Conservation (phyloP, 2,113 vertebrate genomes). For the Laticauda laticaudata region DNA sequence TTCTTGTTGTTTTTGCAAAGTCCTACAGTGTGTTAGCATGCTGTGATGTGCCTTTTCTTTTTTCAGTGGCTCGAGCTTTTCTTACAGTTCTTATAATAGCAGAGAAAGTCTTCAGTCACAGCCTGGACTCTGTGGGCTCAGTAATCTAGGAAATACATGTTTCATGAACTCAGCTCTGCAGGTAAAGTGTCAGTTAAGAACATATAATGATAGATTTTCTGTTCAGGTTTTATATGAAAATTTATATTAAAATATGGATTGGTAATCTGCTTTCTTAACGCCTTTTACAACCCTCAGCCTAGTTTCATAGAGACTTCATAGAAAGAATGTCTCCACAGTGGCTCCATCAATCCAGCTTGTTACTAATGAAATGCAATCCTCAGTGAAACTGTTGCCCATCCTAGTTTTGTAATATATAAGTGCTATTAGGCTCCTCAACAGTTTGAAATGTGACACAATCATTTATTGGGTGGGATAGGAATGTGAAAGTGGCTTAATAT, state of each 20-base stretch:
- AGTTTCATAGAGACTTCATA: not conserved
- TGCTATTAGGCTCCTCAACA: not conserved
- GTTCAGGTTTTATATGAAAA: not conserved
- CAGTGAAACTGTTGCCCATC: not conserved
- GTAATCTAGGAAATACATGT: slow-evolving; percentile 96
- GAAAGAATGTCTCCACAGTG: not conserved
- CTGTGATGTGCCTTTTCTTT: slow-evolving; percentile 36
- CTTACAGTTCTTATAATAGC: slow-evolving; percentile 87
- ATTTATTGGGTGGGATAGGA: not conserved
- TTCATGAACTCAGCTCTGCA: slow-evolving; percentile 99
- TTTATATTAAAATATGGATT: not conserved
- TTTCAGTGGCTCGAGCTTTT: slow-evolving; percentile 84
- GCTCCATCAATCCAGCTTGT: not conserved
- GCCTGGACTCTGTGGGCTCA: slow-evolving; percentile 92
- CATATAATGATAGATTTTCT: not conserved
- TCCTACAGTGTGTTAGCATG: slow-evolving; percentile 9
- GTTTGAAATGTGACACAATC: not conserved
- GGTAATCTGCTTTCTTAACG: not conserved
- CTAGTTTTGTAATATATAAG: not conserved
- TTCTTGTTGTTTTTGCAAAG: not conserved
- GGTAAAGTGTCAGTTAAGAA: slow-evolving; percentile 67
- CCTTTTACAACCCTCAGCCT: not conserved
- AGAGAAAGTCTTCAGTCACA: slow-evolving; percentile 83
- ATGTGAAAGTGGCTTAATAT: not conserved
- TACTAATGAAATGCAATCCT: not conserved